Evolutionary conservation across 2,113 vertebrate species (phyloP).

Genomic region (Psammodynastes pulverulentus): DNA sequence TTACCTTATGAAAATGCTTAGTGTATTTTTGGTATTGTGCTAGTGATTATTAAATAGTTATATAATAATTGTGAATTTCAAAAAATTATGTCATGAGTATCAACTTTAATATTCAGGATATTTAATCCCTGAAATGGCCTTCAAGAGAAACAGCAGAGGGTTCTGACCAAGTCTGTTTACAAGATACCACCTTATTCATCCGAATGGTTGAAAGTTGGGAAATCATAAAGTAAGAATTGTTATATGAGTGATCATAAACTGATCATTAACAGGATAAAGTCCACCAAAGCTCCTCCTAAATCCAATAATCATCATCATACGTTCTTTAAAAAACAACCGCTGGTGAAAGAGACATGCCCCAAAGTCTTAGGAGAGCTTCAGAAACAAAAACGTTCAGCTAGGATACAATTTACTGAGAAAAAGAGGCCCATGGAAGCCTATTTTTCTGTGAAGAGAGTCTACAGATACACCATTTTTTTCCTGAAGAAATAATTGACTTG

Average conservation of each 20-base stretch:
- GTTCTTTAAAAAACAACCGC: not conserved
- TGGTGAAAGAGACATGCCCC: not conserved
- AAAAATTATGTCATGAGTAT: not conserved
- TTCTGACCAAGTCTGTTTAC: not conserved
- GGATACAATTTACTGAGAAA: not conserved
- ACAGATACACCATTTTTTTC: not conserved
- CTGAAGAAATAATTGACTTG: not conserved
- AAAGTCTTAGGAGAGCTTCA: not conserved
- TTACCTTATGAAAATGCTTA: not conserved
- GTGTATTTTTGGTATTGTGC: not conserved
- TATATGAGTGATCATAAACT: not conserved
- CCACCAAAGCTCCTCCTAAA: constrained; percentile 31
- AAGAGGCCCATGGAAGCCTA: not conserved
- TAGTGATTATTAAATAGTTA: not conserved
- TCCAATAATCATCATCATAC: not conserved
- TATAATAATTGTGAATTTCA: not conserved
- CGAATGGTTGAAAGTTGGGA: not conserved
- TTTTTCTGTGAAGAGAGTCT: not conserved
- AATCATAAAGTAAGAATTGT: not conserved
- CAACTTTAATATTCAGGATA: not conserved
- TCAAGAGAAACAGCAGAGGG: not conserved
- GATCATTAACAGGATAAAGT: not conserved
- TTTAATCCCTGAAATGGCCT: not conserved
- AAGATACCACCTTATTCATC: not conserved
- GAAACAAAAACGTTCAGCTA: not conserved